phyloP scores from a whole-genome alignment of 2,888 invertebrate species.

The Psylliodes chrysocephalus region DNA sequence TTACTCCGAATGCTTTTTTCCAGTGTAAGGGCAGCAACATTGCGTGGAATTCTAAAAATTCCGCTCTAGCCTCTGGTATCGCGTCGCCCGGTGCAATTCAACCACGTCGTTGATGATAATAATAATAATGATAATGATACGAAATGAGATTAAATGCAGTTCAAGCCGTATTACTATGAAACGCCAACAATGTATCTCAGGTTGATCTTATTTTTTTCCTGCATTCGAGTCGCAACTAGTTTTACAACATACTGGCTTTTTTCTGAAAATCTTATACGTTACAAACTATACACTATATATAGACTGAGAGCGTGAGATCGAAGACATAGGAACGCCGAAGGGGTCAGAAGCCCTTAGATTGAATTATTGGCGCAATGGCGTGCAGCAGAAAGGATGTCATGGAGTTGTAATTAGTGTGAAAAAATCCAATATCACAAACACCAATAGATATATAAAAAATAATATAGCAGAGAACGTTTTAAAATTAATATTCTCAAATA shows the following conservation, averaged over 20 bases:
- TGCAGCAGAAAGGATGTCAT: too few species aligned
- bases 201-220: slow-evolving; percentile 27
- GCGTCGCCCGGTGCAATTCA: neutral
- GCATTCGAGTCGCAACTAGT: slow-evolving; percentile 6
- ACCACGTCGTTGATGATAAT: slow-evolving; percentile 8
- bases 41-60: neutral
- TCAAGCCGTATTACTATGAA: slow-evolving; percentile 4
- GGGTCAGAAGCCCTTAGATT: neutral
- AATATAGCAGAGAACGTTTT: too few species aligned
- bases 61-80: neutral
- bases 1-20: too few species aligned
- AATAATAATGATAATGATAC: slow-evolving; percentile 23
- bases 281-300: slow-evolving; percentile 15
- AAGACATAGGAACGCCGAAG: neutral
- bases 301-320: neutral
- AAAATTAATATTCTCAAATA: too few species aligned
- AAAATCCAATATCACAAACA: too few species aligned
- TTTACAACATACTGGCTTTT: slow-evolving; percentile 18
- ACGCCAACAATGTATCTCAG: slow-evolving; percentile 27
- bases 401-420: too few species aligned
- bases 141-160: slow-evolving; percentile 21
- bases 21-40: too few species aligned
- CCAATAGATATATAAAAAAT: too few species aligned
- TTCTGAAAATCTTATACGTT: slow-evolving; percentile 20
- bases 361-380: too few species aligned